Evolutionary conservation across 2,797 vertebrate species (phyloP).

Genomic region (Bovichtus diacanthus): DNA sequence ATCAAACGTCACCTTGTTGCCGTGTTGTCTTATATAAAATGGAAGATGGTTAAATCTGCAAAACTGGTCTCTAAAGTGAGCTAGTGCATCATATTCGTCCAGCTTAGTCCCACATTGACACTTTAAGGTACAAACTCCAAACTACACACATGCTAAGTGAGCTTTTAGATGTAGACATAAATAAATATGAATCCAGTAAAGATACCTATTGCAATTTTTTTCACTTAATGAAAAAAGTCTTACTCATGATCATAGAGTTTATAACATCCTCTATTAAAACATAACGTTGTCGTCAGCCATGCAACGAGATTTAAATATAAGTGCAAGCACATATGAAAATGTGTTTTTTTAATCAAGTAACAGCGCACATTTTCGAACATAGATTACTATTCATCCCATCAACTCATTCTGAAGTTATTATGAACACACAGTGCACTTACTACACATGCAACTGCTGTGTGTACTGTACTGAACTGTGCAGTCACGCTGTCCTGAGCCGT

Average conservation of each 20-base stretch:
- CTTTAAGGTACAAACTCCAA: background rate
- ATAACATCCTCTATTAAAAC: background rate
- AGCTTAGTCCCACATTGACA: background rate
- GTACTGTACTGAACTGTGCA: background rate
- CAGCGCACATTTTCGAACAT: background rate
- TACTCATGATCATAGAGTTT: background rate
- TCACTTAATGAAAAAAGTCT: background rate
- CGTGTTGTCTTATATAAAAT: background rate
- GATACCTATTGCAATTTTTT: background rate
- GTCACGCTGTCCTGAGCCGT: background rate
- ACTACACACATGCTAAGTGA: background rate
- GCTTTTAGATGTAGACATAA: no score
- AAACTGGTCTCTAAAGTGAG: background rate
- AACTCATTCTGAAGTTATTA: no score
- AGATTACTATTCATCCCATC: background rate
- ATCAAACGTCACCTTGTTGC: conserved; percentile 16
- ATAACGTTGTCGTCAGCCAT: background rate
- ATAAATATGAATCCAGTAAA: background rate
- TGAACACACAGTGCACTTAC: background rate
- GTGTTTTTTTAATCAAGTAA: background rate
- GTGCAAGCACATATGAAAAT: background rate
- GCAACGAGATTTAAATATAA: background rate
- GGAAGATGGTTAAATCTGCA: background rate
- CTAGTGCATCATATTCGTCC: background rate
- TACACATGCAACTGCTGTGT: background rate